Conservation (phyloP, 2,797 vertebrate genomes). For the Gymnothorax javanicus region DNA sequence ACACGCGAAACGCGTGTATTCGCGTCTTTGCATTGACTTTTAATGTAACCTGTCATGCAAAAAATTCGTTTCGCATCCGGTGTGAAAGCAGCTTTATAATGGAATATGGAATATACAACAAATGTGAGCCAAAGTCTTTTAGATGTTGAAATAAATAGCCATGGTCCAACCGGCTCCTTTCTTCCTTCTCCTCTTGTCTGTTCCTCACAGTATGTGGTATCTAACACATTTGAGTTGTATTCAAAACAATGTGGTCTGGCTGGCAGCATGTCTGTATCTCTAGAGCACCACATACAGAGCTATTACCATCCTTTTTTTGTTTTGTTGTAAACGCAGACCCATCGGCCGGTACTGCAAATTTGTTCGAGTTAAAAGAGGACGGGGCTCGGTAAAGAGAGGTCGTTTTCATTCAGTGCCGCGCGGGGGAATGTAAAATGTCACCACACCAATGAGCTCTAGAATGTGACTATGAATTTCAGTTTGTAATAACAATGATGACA, state of each 20-base stretch:
- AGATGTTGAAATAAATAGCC: not conserved
- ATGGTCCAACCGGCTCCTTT: not conserved
- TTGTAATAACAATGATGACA: not conserved
- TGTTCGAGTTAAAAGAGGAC: not conserved
- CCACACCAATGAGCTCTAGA: not conserved
- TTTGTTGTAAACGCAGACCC: not conserved
- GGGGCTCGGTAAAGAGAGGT: not conserved
- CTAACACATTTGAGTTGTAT: conserved; percentile 3
- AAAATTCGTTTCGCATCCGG: too few relatives aligned
- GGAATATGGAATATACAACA: not conserved
- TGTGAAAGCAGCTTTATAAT: too few relatives aligned
- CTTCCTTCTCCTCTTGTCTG: not conserved
- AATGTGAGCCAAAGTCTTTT: not conserved
- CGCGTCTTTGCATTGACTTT: too few relatives aligned
- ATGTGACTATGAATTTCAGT: not conserved
- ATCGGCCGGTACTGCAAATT: not conserved
- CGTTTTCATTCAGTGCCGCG: not conserved
- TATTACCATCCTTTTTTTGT: not conserved
- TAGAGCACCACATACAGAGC: not conserved
- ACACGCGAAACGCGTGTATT: too few relatives aligned
- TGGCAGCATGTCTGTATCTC: not conserved
- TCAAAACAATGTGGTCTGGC: not conserved
- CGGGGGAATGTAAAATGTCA: not conserved
- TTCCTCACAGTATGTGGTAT: conserved; percentile 10
- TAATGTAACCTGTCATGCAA: too few relatives aligned